Percentiles rank a stretch among this genome's conserved stretches.
Evolutionary conservation across 1,140 invertebrate species (phyloP).

Genomic region (Diplogasteroides magnus): DNA sequence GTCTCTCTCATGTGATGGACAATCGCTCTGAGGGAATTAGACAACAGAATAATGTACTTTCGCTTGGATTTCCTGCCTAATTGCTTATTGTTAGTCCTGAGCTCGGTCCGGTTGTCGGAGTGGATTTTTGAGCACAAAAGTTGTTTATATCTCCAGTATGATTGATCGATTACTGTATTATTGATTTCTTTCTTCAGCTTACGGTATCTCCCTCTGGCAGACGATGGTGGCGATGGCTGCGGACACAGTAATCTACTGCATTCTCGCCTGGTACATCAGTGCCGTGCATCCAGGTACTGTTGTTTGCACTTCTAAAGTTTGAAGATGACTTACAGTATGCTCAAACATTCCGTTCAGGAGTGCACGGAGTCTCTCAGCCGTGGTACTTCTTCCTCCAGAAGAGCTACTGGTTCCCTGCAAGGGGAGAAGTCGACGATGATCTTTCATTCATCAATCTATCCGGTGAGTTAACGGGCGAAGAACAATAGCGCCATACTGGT

Average conservation of each 20-base stretch:
- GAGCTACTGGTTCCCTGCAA: constrained; percentile 63
- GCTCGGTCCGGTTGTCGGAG: no score
- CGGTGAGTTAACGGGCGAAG: constrained; percentile 1
- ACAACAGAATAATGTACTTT: constrained; percentile 2
- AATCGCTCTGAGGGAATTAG: neutral
- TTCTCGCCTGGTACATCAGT: constrained; percentile 68
- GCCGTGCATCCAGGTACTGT: constrained; percentile 64
- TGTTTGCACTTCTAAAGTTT: neutral
- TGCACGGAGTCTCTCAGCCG: constrained; percentile 65
- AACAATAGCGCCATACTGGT: no score
- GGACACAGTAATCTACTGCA: constrained; percentile 66
- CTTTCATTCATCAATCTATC: neutral
- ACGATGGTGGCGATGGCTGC: constrained; percentile 66
- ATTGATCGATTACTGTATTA: no score
- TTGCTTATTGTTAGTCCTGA: no score
- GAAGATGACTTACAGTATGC: no score
- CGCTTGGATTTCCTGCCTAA: no score
- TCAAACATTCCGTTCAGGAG: no score
- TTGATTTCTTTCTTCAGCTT: constrained; percentile 24
- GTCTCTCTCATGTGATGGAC: no score
- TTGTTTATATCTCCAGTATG: no score
- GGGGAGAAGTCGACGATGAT: constrained; percentile 7
- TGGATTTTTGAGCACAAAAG: no score
- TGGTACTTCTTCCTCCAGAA: constrained; percentile 64
- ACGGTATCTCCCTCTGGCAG: constrained; percentile 24